Base-by-base conservation (phyloP, 2,797 vertebrate genomes). In the Thunnus albacares region DNA sequence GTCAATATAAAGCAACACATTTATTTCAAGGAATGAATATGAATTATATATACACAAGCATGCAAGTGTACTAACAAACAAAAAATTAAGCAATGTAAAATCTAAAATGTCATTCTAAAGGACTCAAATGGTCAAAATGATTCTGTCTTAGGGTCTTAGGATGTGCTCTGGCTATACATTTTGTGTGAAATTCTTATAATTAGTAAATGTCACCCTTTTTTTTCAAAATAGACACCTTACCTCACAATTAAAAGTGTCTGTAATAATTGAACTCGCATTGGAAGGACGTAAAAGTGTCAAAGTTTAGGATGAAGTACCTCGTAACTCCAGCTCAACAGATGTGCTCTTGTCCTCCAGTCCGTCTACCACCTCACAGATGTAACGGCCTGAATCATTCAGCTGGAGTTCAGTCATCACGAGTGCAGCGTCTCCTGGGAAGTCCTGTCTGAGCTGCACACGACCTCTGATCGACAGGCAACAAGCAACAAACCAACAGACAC, bases 361-460 rank as follows among this genome's bases (percentile, higher is more conserved):
- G 0, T 97, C 97, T 0, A 97, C 97, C 87, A 97, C 96, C 87
- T 97, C 96, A 0, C 97, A 98, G 76, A 95, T 95, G 89, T 97
- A 97, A 58, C 92, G 95, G 26, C 97, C 97, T 0, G 93, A 93
- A 8, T 98, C 97, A 63, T 95, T 94, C 75, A 96, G 60, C 80
- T 60, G 92, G 79, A 98, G 91, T 0, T 96, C 90, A 0, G 65
- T 86, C 84, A 98, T 83, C 43, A 96, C 67, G 72, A 98, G 93
- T 0, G 97, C 94, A 58, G 92, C 96, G 0, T 97, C 96, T 0
- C 76, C 90, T 2, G 45, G 84, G 18, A 74, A 41, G 0, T 64
- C 69, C 81, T 79, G 95, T 4, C 0, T 92, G 76, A 98, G 86
- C 79, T 83, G 88, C 17, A 94, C 96, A 0, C 97, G 96, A 8